These are phyloP conservation scores for Montipora sp. DNA, from an alignment of 64 coral and sea anemone species.

Conservation along the genomic window DNA sequence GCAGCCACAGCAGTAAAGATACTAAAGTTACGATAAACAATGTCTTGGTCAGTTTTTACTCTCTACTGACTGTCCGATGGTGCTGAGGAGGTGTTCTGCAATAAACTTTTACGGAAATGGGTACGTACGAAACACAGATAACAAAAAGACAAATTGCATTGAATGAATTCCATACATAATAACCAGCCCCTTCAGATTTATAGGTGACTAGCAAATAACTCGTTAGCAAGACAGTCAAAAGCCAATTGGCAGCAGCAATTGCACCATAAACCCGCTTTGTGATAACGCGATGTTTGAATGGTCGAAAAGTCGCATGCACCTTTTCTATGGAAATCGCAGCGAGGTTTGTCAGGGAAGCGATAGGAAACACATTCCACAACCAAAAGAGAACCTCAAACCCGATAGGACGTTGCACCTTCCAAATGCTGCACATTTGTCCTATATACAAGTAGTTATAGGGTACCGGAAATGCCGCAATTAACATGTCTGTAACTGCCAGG, in stretches of 20 bases:
- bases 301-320: neutral
- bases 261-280: neutral
- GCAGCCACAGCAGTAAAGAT: neutral
- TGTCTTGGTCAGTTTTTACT: constrained; percentile 23
- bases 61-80: neutral
- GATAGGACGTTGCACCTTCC: neutral
- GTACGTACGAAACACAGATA: constrained; percentile 1
- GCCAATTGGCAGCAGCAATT: neutral
- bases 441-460: neutral
- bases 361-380: neutral
- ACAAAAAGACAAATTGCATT: neutral
- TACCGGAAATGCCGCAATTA: neutral
- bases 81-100: neutral
- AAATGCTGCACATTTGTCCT: neutral
- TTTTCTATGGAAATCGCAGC: neutral
- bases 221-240: neutral
- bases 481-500: constrained; percentile 6
- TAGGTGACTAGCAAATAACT: neutral
- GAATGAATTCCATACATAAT: neutral
- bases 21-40: neutral
- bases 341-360: neutral
- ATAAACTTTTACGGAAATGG: neutral
- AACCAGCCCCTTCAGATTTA: neutral
- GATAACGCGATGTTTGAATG: neutral
- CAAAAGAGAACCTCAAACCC: neutral